A percentile compares a stretch with the other conserved stretches of the same genome.
These are phyloP conservation scores for Rhyacophila brunnea DNA, from an alignment of 1,140 invertebrate species.

Conservation along the genomic window DNA sequence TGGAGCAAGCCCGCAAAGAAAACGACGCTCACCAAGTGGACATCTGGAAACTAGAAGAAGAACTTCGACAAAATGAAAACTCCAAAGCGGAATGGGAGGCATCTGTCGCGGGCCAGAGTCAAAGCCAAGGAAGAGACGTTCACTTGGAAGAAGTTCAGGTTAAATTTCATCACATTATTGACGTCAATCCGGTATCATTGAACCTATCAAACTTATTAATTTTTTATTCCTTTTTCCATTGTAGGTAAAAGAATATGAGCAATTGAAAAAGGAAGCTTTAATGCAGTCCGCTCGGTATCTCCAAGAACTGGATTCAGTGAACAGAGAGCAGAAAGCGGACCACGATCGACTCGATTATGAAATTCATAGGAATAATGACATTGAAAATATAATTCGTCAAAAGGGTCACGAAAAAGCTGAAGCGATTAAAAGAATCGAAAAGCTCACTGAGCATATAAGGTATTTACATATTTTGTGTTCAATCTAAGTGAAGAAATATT, in stretches of 20 bases:
- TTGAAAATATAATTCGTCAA: conserved; percentile 85
- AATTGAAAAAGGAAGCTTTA: conserved; percentile 93
- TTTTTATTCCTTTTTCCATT: conserved; percentile 24
- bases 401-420: conserved; percentile 93
- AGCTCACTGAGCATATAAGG: conserved; percentile 91
- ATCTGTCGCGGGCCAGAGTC: conserved; percentile 78
- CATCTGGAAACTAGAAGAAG: conserved; percentile 82
- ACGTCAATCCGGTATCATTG: neutral
- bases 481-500: no score
- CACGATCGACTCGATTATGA: conserved; percentile 95
- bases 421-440: conserved; percentile 89
- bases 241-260: conserved; percentile 90
- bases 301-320: conserved; percentile 92
- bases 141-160: conserved; percentile 93
- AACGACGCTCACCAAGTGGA: conserved; percentile 91
- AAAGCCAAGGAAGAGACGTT: conserved; percentile 84
- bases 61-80: conserved; percentile 81
- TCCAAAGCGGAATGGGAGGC: conserved; percentile 83
- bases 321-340: conserved; percentile 96
- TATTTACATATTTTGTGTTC: no score
- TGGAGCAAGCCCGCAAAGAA: conserved; percentile 87
- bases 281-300: conserved; percentile 86
- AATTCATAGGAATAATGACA: conserved; percentile 78
- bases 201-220: no score
- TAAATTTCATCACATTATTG: conserved; percentile 7